Base-by-base conservation (phyloP, 2,888 invertebrate genomes). In the Polydrusus pterygomalis region DNA sequence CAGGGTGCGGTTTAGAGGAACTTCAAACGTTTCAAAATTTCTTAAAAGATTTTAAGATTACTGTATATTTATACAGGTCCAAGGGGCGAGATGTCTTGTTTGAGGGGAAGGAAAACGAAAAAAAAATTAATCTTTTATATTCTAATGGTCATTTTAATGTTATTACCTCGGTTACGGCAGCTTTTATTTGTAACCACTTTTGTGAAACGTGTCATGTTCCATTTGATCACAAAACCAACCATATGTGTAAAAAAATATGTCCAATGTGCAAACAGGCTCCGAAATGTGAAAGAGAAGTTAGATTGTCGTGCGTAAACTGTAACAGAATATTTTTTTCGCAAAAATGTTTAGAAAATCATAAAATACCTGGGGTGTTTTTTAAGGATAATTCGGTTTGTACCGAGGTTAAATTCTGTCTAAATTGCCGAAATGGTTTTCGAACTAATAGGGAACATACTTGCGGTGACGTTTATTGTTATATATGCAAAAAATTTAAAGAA, bases 141-240 rank as follows among this genome's bases (percentile, higher is more conserved):
- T 63, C 78, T 30, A 30, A 78, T 7, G 38, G 58, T 9, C 78
- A 79, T 63, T 77, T 38, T 45, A 78, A 77, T 25, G 75, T 78
- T 2, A 79, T 78, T n/a, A 77, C 71, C 0, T 73, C 64, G 15
- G 49, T 79, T 1, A 78, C 78, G 2, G 63, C 77, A 3, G 79
- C 77, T 10, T 78, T 79, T 69, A 56, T 68, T 38, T 76, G 71
- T 58, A 11, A 1, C 8, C 76, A 78, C 68, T 79, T 51, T 60
- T 79, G 76, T 40, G 63, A 74, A 64, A 11, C 47, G 10, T 79
- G 78, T 64, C 68, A 75, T 45, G n/a, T 58, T 18, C 74, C 78
- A 15, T 78, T 68, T 43, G n/a, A 73, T 8, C 15, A 65, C 30
- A 78, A 75, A 65, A 43, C 20, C 6, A 25, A 49, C 1, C 78